Evolutionary conservation across 2,797 vertebrate species (phyloP).

Genomic region (Gadopsis bispinosus): DNA sequence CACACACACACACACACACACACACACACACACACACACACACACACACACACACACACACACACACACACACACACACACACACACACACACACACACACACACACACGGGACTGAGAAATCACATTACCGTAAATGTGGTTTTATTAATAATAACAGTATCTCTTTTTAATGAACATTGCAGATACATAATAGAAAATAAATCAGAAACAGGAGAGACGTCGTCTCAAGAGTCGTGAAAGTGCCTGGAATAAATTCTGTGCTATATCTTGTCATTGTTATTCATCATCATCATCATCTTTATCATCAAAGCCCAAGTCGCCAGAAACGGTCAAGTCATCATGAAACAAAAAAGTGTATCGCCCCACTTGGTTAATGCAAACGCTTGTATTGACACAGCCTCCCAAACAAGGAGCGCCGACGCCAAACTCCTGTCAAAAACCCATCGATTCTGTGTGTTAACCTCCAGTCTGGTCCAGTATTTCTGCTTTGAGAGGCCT

Average conservation of each 20-base stretch:
- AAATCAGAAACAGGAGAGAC: constrained; percentile 83
- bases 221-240: constrained; percentile 91
- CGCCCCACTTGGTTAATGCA: constrained; percentile 58
- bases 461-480: constrained; percentile 32
- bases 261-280: constrained; percentile 84
- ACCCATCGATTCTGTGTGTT: neutral
- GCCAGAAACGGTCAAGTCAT: constrained; percentile 63
- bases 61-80: no score
- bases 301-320: constrained; percentile 61
- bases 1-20: no score
- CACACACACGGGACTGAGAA: constrained; percentile 50
- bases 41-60: no score
- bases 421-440: constrained; percentile 19
- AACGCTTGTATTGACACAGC: constrained; percentile 50
- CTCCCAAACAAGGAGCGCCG: constrained; percentile 36
- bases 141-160: constrained; percentile 88
- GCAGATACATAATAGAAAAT: constrained; percentile 88
- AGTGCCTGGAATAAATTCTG: constrained; percentile 91
- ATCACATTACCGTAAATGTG: constrained; percentile 74
- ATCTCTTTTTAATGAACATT: constrained; percentile 88
- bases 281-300: constrained; percentile 51
- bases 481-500: constrained; percentile 47
- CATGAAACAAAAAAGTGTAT: constrained; percentile 64
- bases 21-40: no score
- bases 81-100: constrained; percentile 32